phyloP scores from a whole-genome alignment of 2,113 vertebrate species.

The Lota lota region DNA sequence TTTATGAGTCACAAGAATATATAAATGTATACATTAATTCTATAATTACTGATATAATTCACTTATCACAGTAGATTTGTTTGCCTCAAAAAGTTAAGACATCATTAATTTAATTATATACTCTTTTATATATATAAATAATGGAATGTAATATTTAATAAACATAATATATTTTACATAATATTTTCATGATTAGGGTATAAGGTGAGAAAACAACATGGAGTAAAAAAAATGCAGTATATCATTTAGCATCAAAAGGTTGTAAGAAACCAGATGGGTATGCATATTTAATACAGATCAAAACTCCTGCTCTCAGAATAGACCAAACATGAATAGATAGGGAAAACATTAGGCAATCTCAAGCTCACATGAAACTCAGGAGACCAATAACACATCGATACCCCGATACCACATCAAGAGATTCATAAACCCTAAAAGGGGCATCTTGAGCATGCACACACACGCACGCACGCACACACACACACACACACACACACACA shows the following conservation, averaged over 20 bases:
- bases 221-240: no score
- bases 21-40: background rate
- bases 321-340: conserved; percentile 37
- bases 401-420: conserved; percentile 41
- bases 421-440: conserved; percentile 54
- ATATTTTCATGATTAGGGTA: no score
- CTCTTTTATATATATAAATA: no score
- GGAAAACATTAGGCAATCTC: conserved; percentile 46
- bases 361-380: conserved; percentile 46
- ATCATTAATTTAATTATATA: no score
- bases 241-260: no score
- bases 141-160: no score
- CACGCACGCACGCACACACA: conserved; percentile 1
- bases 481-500: conserved; percentile 1
- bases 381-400: conserved; percentile 58
- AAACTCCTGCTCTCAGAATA: conserved; percentile 30
- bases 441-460: conserved; percentile 36
- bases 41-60: no score
- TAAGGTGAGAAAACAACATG: no score
- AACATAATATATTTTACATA: no score
- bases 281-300: background rate
- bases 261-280: background rate
- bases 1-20: background rate
- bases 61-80: no score
- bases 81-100: no score